phyloP scores from a whole-genome alignment of 1,140 invertebrate species.

The Planococcus citri region DNA sequence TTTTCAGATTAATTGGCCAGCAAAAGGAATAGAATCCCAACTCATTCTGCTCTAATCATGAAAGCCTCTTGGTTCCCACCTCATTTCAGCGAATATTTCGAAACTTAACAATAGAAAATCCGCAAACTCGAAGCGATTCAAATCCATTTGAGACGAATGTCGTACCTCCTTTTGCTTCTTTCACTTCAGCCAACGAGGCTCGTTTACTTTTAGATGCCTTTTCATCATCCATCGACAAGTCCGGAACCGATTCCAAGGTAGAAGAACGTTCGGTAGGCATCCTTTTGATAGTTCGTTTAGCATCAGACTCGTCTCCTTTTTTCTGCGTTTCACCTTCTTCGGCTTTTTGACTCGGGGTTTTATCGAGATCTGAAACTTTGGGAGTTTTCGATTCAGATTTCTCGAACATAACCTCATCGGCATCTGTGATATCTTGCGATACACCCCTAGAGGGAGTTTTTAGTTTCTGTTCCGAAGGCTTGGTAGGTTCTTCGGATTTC shows the following conservation, averaged over 20 bases:
- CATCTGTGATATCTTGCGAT: not conserved
- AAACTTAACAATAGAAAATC: not conserved
- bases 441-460: not conserved
- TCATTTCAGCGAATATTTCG: not conserved
- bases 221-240: not conserved
- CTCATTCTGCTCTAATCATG: too few relatives aligned
- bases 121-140: not conserved
- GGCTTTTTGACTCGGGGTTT: not conserved
- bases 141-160: not conserved
- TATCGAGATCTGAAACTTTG: not conserved
- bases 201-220: not conserved
- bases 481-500: not conserved
- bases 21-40: too few relatives aligned
- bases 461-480: not conserved
- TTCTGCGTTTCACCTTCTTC: not conserved
- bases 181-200: not conserved
- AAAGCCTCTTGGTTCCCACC: too few relatives aligned
- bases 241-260: not conserved
- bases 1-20: too few relatives aligned
- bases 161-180: constrained; percentile 11
- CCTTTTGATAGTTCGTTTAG: not conserved
- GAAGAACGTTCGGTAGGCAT: not conserved
- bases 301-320: not conserved
- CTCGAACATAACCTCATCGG: not conserved
- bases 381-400: not conserved